Percentiles rank a stretch among this genome's conserved stretches.
Conservation (phyloP, 2,113 vertebrate species). For the Leptobrachium ailaonicum region DNA sequence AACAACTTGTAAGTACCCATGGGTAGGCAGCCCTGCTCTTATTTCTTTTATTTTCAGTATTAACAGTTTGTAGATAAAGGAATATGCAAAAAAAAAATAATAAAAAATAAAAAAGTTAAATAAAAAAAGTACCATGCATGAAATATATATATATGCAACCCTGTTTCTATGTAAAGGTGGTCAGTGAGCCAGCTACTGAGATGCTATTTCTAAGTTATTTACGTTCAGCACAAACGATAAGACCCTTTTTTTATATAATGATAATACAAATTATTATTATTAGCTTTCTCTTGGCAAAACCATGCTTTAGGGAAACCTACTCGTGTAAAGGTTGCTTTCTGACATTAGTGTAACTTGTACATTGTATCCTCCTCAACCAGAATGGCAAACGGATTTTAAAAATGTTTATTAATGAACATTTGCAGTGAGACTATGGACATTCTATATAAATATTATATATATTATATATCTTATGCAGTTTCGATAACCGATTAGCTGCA, state of each 20-base stretch:
- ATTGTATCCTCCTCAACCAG: conserved; percentile 57
- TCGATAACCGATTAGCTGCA: conserved; percentile 49
- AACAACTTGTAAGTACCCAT: conserved; percentile 60
- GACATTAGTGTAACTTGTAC: conserved; percentile 68
- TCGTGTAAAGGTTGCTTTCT: conserved; percentile 64
- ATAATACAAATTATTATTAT: conserved; percentile 4
- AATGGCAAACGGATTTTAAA: conserved; percentile 56
- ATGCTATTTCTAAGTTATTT: conserved; percentile 67
- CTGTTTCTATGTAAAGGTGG: conserved; percentile 67
- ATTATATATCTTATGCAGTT: conserved; percentile 54
- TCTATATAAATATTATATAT: conserved; percentile 40
- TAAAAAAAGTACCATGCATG: conserved; percentile 60
- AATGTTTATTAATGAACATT: conserved; percentile 63
- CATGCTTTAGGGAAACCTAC: conserved; percentile 64
- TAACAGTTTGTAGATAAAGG: conserved; percentile 58
- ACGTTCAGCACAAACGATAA: conserved; percentile 67
- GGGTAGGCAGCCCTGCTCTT: conserved; percentile 54
- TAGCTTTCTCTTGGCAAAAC: conserved; percentile 60
- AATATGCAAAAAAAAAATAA: conserved; percentile 48
- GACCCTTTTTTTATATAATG: conserved; percentile 13
- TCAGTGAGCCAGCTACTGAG: conserved; percentile 55
- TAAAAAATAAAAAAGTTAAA: no score
- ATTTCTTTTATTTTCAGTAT: conserved; percentile 62
- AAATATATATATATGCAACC: conserved; percentile 62
- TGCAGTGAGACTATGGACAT: conserved; percentile 58